Conservation (phyloP, 2,797 vertebrate species). For the Hapalemur alaotrensis region DNA sequence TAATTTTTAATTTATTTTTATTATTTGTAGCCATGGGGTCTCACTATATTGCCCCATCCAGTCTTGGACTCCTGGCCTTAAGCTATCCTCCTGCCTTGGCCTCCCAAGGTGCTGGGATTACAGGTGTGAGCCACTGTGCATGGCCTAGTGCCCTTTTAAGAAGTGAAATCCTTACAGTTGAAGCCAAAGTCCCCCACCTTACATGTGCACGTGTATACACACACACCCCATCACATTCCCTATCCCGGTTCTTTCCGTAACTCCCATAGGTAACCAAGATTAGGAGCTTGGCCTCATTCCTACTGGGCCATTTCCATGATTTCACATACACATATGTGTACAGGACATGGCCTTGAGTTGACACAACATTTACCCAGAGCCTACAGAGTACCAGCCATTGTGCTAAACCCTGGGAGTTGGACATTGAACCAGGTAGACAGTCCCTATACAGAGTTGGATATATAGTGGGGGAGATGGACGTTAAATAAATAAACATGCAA, state of each 20-base stretch:
- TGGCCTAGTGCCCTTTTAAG: neutral
- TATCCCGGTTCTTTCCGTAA: neutral
- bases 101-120: neutral
- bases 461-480: fast-evolving
- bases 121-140: neutral
- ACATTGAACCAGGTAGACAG: neutral
- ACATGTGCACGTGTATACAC: neutral
- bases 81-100: neutral
- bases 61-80: neutral
- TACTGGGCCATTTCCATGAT: neutral
- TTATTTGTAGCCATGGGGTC: neutral
- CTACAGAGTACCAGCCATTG: neutral
- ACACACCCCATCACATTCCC: neutral
- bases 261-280: neutral
- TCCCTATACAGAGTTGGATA: neutral
- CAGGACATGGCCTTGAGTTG: neutral
- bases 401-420: neutral
- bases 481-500: neutral
- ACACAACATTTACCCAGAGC: neutral
- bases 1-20: neutral
- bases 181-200: neutral
- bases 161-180: neutral
- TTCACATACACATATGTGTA: too few species aligned
- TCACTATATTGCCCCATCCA: neutral
- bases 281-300: neutral